Percentiles rank a stretch among this genome's conserved stretches.
Evolutionary conservation across 2,888 invertebrate species (phyloP).

Genomic region (Anticlea derivata): DNA sequence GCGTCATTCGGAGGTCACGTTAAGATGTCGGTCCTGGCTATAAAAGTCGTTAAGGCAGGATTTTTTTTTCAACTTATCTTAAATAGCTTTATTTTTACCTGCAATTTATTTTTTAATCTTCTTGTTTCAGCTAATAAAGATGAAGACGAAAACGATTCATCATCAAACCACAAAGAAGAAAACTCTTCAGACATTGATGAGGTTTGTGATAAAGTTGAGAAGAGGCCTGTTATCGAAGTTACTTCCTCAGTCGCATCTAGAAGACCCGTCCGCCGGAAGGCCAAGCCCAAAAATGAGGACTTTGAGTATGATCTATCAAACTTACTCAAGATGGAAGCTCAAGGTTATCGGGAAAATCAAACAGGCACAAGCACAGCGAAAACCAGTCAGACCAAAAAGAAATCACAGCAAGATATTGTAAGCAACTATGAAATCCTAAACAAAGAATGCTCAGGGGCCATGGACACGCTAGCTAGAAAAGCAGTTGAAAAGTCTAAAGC

Average conservation of each 20-base stretch:
- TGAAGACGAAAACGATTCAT: conserved; percentile 53
- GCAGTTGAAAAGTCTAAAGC: conserved; percentile 62
- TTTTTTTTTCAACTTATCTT: no score
- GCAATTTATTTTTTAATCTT: no score
- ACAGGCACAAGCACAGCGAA: conserved; percentile 47
- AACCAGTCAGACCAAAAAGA: conserved; percentile 61
- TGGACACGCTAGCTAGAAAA: conserved; percentile 63
- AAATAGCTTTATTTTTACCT: no score
- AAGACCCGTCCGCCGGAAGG: conserved; percentile 86
- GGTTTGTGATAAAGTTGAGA: conserved; percentile 57
- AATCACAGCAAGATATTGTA: conserved; percentile 46
- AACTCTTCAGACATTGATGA: conserved; percentile 78
- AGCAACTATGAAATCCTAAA: conserved; percentile 55
- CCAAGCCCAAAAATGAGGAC: conserved; percentile 87
- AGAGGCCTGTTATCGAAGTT: conserved; percentile 43
- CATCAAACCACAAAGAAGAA: conserved; percentile 68
- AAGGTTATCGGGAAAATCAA: conserved; percentile 73
- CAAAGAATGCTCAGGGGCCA: conserved; percentile 68
- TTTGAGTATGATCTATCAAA: conserved; percentile 88
- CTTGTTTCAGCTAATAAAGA: conserved; percentile 57
- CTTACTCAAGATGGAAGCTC: conserved; percentile 79
- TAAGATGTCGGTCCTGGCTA: no score
- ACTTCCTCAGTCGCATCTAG: conserved; percentile 59
- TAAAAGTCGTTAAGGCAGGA: no score
- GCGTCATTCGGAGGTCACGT: no score